These are phyloP conservation scores for Drosophila repleta DNA, from an alignment of 1,140 invertebrate genomes.

Conservation along the genomic window DNA sequence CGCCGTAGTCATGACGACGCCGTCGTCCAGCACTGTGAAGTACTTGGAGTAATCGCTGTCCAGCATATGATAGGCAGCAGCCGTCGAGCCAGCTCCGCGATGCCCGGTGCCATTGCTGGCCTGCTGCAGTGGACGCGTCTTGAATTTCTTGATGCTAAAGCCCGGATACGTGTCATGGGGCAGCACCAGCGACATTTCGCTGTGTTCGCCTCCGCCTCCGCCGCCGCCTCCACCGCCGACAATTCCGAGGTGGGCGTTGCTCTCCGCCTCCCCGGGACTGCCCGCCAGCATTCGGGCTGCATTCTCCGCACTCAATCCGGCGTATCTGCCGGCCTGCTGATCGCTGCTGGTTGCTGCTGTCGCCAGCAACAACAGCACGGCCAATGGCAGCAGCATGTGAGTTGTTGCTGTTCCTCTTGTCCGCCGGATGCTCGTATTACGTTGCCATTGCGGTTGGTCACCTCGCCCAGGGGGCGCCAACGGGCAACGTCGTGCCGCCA, in stretches of 20 bases:
- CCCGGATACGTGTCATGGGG: constrained; percentile 94
- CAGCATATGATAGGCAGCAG: constrained; percentile 83
- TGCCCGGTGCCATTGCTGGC: background rate
- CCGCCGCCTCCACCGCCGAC: no score
- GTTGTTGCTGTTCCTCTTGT: background rate
- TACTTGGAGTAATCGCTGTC: constrained; percentile 92
- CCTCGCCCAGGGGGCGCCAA: constrained; percentile 52
- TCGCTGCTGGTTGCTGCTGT: constrained; percentile 6
- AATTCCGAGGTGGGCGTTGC: constrained; percentile 4
- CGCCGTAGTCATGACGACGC: constrained; percentile 94
- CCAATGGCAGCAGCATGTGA: constrained; percentile 19
- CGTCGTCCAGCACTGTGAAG: constrained; percentile 94
- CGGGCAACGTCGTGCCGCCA: constrained; percentile 77
- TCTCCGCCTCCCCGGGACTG: constrained; percentile 58
- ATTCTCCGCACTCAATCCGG: constrained; percentile 71
- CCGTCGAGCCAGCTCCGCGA: background rate
- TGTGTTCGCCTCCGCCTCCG: constrained; percentile 37
- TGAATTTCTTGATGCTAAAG: constrained; percentile 91
- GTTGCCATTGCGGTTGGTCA: constrained; percentile 38
- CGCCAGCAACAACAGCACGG: background rate
- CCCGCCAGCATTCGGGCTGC: constrained; percentile 78
- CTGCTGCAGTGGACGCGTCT: constrained; percentile 62
- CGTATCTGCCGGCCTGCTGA: constrained; percentile 46
- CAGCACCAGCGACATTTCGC: constrained; percentile 85
- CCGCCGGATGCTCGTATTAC: constrained; percentile 17